Evolutionary conservation across 2,888 invertebrate species (phyloP).

Genomic region (Stegophylla sp.): DNA sequence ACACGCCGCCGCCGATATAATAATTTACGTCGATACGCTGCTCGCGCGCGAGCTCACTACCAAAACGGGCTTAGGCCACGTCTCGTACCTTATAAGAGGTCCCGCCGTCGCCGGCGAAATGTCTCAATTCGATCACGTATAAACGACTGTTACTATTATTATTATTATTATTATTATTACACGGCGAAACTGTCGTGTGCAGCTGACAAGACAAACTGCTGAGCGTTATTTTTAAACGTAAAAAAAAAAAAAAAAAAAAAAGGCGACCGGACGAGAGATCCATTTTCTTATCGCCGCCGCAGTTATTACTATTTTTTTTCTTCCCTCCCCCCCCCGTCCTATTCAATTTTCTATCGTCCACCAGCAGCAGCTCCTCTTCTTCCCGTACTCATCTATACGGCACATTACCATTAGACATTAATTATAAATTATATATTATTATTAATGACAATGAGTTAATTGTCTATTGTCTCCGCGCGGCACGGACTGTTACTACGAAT

Average conservation of each 20-base stretch:
- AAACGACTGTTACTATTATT: conserved; percentile 7
- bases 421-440: background rate
- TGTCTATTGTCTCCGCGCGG: conserved; percentile 48
- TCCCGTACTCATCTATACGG: background rate
- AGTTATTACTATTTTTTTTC: background rate
- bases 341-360: background rate
- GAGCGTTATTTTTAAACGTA: too few relatives aligned
- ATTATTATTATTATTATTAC: background rate
- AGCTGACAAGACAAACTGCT: conserved; percentile 16
- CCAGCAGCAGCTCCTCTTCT: background rate
- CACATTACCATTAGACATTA: too few relatives aligned
- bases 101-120: background rate
- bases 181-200: background rate
- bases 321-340: background rate
- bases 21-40: conserved; percentile 42
- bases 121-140: conserved; percentile 48
- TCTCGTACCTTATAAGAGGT: conserved; percentile 33
- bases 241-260: too few relatives aligned
- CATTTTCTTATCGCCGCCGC: conserved; percentile 1
- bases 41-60: conserved; percentile 18
- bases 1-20: conserved; percentile 35
- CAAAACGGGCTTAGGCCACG: conserved; percentile 46
- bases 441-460: conserved; percentile 41
- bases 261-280: conserved; percentile 27
- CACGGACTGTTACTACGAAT: conserved; percentile 11